Base-by-base conservation (phyloP, 2,888 invertebrate genomes). In the Antheraea yamamai region DNA sequence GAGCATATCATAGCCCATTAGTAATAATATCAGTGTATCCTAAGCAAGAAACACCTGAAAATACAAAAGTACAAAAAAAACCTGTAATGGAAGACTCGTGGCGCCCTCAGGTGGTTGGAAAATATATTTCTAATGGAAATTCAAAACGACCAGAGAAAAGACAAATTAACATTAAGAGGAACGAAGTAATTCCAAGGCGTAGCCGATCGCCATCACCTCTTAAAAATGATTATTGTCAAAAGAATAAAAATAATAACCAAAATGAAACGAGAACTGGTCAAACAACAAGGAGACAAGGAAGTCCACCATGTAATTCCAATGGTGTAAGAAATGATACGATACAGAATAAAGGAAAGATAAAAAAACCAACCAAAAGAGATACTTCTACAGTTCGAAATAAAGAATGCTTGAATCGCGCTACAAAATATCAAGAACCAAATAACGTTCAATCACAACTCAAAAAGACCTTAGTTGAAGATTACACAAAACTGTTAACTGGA, bases 11-110 rank as follows among this genome's bases (percentile, higher is more conserved):
- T 74, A 92, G 85, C 77, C 94, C 94, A 26, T 77, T 94, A 30
- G 91, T 94, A 4, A 85, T 94, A 20, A 94, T 94, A 89, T 93
- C 94, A 4, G 93, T 94, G 4, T 94, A 91, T 80, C 91, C 92
- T 20, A 89, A 88, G 76, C 82, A 83, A 76, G 87, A 86, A 55
- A 77, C 81, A n/a, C 75, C 76, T 35, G 83, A 85, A 14, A 78
- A 76, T 47, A 74, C 75, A 23, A 80, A 78, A 77, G 75, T 78
- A 64, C 76, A 72, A 26, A 55, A 71, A 26, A 79, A 30, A 80
- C 75, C 74, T 66, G 35, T 26, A 75, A 75, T 52, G 68, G 72
- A 61, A 35, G 23, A 39, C 39, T 39, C 8, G 8, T 10, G 39
- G 70, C 70, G 12, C 20, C 2, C 70, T 23, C 70, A 35, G 20